phyloP scores from a whole-genome alignment of 2,797 vertebrate genomes.

The Alcedo atthis region DNA sequence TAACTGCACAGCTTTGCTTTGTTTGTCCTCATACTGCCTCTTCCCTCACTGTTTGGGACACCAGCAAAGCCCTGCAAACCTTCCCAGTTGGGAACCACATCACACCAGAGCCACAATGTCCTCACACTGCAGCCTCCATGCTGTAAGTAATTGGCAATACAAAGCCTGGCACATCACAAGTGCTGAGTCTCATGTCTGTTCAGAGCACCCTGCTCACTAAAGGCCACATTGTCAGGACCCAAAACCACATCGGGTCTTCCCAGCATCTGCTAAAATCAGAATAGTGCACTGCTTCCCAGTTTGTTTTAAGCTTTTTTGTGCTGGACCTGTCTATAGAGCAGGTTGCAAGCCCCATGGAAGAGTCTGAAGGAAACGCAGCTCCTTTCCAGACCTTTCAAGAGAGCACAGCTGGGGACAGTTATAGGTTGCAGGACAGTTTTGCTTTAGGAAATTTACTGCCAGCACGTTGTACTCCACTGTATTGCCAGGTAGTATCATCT shows the following conservation, averaged over 20 bases:
- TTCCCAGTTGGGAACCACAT: neutral
- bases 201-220: neutral
- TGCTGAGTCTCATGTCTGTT: neutral
- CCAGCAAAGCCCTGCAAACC: neutral
- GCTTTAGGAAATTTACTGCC: neutral
- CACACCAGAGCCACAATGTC: rapidly evolving
- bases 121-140: neutral
- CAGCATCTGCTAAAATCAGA: slow-evolving; percentile 23
- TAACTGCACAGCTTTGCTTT: neutral
- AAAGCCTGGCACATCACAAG: neutral
- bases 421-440: neutral
- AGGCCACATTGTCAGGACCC: neutral
- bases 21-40: neutral
- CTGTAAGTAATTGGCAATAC: neutral
- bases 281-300: slow-evolving; percentile 4
- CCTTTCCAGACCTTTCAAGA: neutral
- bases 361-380: neutral
- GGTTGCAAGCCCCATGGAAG: neutral
- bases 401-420: neutral
- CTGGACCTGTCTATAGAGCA: neutral
- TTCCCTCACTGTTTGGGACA: neutral
- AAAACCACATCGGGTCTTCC: neutral
- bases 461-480: neutral
- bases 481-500: neutral
- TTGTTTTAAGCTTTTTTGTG: slow-evolving; percentile 46